Evolutionary conservation across 1,140 invertebrate species (phyloP).

Genomic region (Psilanteris sp.): DNA sequence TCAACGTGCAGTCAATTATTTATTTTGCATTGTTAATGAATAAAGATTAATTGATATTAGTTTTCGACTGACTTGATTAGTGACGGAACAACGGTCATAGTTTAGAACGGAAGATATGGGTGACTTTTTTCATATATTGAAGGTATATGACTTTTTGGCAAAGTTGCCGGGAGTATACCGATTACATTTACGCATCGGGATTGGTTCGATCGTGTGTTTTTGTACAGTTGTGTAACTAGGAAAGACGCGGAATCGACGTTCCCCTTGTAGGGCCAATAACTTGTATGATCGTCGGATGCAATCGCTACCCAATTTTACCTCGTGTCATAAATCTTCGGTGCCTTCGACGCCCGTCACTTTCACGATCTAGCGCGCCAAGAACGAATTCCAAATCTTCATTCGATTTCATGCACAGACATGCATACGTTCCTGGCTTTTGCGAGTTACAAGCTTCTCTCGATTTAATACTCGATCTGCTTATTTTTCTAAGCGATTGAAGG

Average conservation of each 20-base stretch:
- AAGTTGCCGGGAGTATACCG: background rate
- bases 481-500: constrained; percentile 56
- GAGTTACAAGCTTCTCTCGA: constrained; percentile 48
- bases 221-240: constrained; percentile 21
- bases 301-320: constrained; percentile 58
- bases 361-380: constrained; percentile 49
- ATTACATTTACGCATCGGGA: constrained; percentile 16
- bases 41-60: too few relatives aligned
- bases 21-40: too few relatives aligned
- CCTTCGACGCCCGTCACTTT: constrained; percentile 59
- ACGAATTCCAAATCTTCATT: constrained; percentile 59
- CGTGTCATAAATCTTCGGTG: constrained; percentile 56
- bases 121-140: too few relatives aligned
- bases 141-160: too few relatives aligned
- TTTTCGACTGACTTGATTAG: too few relatives aligned
- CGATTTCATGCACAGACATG: constrained; percentile 58
- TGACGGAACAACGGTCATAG: too few relatives aligned
- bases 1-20: too few relatives aligned
- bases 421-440: constrained; percentile 39
- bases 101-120: too few relatives aligned
- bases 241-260: constrained; percentile 53
- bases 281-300: constrained; percentile 58
- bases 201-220: constrained; percentile 29
- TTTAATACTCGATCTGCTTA: constrained; percentile 50
- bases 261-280: constrained; percentile 59